These are phyloP conservation scores for Drosophila infuscata DNA, from an alignment of 2,888 invertebrate species.

Conservation along the genomic window DNA sequence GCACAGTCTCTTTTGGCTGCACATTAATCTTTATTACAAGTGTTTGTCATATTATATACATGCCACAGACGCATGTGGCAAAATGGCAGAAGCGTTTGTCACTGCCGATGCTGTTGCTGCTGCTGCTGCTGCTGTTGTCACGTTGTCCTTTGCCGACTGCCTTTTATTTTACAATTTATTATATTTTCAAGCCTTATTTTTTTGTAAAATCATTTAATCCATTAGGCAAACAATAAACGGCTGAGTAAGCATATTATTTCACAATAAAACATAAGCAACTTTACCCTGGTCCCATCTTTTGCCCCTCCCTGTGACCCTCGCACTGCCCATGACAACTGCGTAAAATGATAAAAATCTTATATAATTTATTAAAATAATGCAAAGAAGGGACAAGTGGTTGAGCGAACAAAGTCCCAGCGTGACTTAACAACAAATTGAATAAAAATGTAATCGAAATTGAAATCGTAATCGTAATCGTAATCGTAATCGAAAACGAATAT, in stretches of 20 bases:
- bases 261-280: constrained; percentile 71
- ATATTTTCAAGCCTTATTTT: constrained; percentile 60
- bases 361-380: constrained; percentile 77
- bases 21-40: constrained; percentile 81
- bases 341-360: constrained; percentile 69
- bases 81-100: constrained; percentile 66
- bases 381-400: constrained; percentile 33
- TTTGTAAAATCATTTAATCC: constrained; percentile 80
- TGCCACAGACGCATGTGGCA: constrained; percentile 60
- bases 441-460: constrained; percentile 59
- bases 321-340: constrained; percentile 54
- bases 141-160: constrained; percentile 32
- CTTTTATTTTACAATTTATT: constrained; percentile 78
- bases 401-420: constrained; percentile 44
- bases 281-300: not conserved
- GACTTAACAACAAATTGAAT: constrained; percentile 59
- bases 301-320: not conserved
- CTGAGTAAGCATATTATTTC: constrained; percentile 79
- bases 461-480: constrained; percentile 52
- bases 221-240: constrained; percentile 80
- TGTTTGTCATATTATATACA: constrained; percentile 63
- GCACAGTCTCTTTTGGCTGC: constrained; percentile 19
- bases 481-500: constrained; percentile 53
- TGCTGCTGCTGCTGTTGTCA: constrained; percentile 29
- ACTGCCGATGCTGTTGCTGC: constrained; percentile 51